Evolutionary conservation across 1,140 invertebrate species (phyloP).

Genomic region (Drosophila lacteicornis): DNA sequence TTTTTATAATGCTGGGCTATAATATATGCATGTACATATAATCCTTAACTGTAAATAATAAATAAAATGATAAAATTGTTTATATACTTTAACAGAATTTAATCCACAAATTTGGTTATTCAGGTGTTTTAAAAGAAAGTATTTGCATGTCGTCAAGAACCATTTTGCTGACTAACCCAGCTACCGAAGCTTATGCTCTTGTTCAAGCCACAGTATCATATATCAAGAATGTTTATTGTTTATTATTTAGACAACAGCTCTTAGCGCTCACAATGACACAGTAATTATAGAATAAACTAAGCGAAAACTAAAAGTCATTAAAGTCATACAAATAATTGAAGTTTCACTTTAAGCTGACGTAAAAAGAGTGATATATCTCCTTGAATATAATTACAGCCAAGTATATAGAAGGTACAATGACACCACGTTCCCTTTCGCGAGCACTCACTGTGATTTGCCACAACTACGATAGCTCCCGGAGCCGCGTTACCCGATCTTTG

Average conservation of each 20-base stretch:
- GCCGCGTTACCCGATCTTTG: conserved; percentile 26
- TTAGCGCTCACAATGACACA: not conserved
- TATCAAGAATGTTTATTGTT: not conserved
- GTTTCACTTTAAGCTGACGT: not conserved
- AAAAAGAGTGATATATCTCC: not conserved
- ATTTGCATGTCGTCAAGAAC: not conserved
- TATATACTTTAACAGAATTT: not conserved
- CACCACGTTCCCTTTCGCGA: not conserved
- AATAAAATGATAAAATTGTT: too few relatives aligned
- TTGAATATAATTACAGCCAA: not conserved
- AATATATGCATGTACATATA: too few relatives aligned
- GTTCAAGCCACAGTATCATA: not conserved
- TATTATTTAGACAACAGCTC: not conserved
- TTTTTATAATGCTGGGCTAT: too few relatives aligned
- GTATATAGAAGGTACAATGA: too few relatives aligned
- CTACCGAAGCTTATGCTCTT: not conserved
- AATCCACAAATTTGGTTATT: not conserved
- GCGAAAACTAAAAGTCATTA: not conserved
- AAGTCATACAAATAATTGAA: not conserved
- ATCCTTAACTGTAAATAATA: not conserved
- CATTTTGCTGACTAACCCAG: not conserved
- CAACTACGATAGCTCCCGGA: not conserved
- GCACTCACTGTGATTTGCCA: conserved; percentile 11
- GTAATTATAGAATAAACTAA: not conserved
- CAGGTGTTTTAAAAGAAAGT: not conserved